Conservation (phyloP, 2,888 invertebrate genomes). For the Philereme transversata region DNA sequence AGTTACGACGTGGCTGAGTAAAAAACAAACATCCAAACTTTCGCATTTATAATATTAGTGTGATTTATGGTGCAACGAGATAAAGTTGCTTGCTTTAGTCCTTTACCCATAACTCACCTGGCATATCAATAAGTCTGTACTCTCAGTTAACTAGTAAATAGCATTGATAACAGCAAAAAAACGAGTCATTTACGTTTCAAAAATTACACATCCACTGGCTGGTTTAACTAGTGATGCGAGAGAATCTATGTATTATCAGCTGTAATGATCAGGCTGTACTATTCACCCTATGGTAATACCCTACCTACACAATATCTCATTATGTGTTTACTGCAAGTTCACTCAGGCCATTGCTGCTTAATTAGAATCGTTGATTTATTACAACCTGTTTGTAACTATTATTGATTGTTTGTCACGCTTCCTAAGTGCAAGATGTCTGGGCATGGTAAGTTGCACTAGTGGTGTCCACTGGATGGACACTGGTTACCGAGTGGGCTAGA, state of each 20-base stretch:
- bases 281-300: constrained; percentile 8
- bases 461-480: no score
- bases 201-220: no score
- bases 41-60: no score
- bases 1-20: no score
- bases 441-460: not conserved
- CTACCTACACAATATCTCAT: constrained; percentile 33
- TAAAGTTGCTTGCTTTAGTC: no score
- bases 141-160: no score
- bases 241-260: not conserved
- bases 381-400: constrained; percentile 25
- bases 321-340: constrained; percentile 37
- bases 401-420: constrained; percentile 19
- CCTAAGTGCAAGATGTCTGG: constrained; percentile 5
- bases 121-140: no score
- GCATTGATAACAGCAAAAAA: no score
- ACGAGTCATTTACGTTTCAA: no score
- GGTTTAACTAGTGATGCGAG: not conserved
- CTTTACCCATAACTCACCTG: no score
- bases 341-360: constrained; percentile 36
- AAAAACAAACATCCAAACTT: no score
- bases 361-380: constrained; percentile 38
- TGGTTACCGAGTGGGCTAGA: no score
- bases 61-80: not conserved
- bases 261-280: constrained; percentile 2